Evolutionary conservation across 2,888 invertebrate species (phyloP), one percentile per base, ranked within the genome.

Genomic region (Temnothorax ravouxi): DNA sequence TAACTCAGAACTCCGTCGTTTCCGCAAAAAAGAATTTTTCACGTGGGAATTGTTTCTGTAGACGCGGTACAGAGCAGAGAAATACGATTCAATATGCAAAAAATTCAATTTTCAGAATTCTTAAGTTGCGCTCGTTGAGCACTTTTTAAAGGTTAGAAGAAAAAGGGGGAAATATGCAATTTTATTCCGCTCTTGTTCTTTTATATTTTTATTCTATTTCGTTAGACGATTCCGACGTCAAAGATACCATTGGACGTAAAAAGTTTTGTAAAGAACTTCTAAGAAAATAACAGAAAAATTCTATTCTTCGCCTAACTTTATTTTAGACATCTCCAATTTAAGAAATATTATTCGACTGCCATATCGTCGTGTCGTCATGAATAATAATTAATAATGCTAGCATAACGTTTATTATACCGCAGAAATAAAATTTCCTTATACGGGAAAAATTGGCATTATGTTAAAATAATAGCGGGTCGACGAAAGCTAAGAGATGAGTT

Each of bases 41-140:
- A 79, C 59, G 21, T 59, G 59, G 72, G 38, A 72, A 79, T 79
- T 79, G 79, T 79, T 54, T 59, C 56, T 56, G 47, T 21, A 38
- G 34, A 66, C 21, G 47, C 8, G 29, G 56, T 38, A 47, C 74
- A 59, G 79, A 79, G 47, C 59, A 4, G 47, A 72, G 79, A 79
- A 79, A 72, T 79, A 79, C 71, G 74, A 79, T 79, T 79, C 79
- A 79, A 79, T 79, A 72, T 79, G 72, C 79, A 38, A 59, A 59
- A 79, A 79, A 79, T 79, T 79, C 79, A 79, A 79, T 79, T 79
- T 79, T 79, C 74, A 47, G 79, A 72, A 79, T 79, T 72, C 79
- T 79, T 72, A 79, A 79, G 74, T 72, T 72, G 47, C 34, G 72
- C 59, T 71, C 79, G 79, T 79, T 67, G 71, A 72, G 47, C 72